Evolutionary conservation across 2,888 invertebrate species (phyloP), one percentile per base, ranked within the genome.

Genomic region (Monoplex corrugatus): DNA sequence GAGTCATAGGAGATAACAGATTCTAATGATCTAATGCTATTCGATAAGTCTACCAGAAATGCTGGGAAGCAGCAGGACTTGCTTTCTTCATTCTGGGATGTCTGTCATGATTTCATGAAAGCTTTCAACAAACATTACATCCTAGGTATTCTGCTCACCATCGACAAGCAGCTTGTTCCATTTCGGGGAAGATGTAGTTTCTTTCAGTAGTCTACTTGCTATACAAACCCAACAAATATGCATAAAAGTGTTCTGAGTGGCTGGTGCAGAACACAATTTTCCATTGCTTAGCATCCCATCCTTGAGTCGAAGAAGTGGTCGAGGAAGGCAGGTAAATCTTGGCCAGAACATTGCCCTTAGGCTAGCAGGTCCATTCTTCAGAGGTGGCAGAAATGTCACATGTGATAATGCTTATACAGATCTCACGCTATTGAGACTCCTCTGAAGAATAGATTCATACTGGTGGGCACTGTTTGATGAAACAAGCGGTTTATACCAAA

Each of bases 321-420:
- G 2, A n/a, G 63, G 44, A 0, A 68, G 88, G 72, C 84, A 88
- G 68, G 83, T 45, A 1, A 88, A 88, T 72, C 84, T 88, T 1
- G 84, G 84, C 5, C 44, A 44, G 3, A 75, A 72, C 50, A 85
- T 50, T n/a, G 86, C 75, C 0, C 40, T 86, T 45, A n/a, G n/a
- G 32, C 75, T 85, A 45, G 78, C 40, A 8, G 23, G 45, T n/a
- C 86, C 89, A 57, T 89, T 85, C 44, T 78, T 86, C 45, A 32
- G 45, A 40, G 38, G 28, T 85, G 86, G 44, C 0, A 38, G 78
- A n/a, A 89, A 72, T 44, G 23, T 89, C 13, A 82, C 89, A 2
- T 45, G 45, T 13, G 89, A 86, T 82, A 89, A 86, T 43, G 86
- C 43, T 57, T 86, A 86, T n/a, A 86, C 89, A n/a, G 89, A 89